Conservation (phyloP, 2,113 vertebrate genomes). For the Tympanuchus pallidicinctus region DNA sequence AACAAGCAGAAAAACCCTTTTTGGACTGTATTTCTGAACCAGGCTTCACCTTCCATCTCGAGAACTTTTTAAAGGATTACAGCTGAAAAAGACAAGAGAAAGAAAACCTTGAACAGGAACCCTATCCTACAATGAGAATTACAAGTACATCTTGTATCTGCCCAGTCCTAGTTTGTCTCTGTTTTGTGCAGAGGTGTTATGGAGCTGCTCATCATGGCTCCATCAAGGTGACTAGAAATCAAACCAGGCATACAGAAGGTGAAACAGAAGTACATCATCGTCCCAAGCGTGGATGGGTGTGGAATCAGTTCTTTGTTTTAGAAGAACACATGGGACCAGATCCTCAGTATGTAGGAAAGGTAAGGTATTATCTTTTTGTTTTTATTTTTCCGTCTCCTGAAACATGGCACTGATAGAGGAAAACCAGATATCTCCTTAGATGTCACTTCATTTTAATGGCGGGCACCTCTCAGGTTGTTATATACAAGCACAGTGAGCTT, state of each 20-base stretch:
- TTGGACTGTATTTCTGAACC: conserved; percentile 78
- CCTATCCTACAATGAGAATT: conserved; percentile 92
- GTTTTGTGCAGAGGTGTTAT: conserved; percentile 92
- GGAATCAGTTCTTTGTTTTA: conserved; percentile 99
- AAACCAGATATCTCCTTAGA: neutral
- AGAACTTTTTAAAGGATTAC: conserved; percentile 70
- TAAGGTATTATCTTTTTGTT: conserved; percentile 56
- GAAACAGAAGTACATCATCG: conserved; percentile 97
- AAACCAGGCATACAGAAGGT: conserved; percentile 87
- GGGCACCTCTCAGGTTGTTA: neutral
- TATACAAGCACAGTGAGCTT: neutral
- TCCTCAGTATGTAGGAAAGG: conserved; percentile 97
- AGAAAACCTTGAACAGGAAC: conserved; percentile 65
- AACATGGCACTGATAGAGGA: neutral
- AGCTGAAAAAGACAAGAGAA: conserved; percentile 59
- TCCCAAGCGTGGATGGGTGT: conserved; percentile 98
- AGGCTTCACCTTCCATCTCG: conserved; percentile 74
- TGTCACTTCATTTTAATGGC: neutral
- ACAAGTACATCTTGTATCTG: conserved; percentile 90
- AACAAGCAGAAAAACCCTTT: conserved; percentile 77
- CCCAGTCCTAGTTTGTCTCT: conserved; percentile 95
- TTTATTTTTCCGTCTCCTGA: neutral
- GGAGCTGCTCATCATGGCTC: conserved; percentile 82
- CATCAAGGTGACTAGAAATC: conserved; percentile 85
- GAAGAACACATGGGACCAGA: conserved; percentile 98